Percentiles rank a stretch among this genome's conserved stretches.
Conservation (phyloP, 2,797 vertebrate genomes). For the Oreonectes daqikongensis region DNA sequence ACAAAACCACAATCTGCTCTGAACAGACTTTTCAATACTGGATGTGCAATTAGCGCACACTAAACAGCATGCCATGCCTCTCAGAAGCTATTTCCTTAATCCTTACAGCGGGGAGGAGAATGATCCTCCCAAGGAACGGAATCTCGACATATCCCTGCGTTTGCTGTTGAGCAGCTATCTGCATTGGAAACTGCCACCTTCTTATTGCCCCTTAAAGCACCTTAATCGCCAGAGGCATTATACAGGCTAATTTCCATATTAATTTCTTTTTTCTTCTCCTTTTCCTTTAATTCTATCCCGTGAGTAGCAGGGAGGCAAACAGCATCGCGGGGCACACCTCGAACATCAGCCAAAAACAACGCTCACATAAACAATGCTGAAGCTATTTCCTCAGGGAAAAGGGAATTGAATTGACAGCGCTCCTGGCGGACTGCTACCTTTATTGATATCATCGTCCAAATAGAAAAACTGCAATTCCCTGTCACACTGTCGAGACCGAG, state of each 20-base stretch:
- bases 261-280: slow-evolving; percentile 75
- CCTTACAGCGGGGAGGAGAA: slow-evolving; percentile 69
- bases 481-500: slow-evolving; percentile 71
- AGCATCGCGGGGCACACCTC: slow-evolving; percentile 75
- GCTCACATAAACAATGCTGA: slow-evolving; percentile 63
- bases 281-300: slow-evolving; percentile 68
- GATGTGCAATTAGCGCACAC: slow-evolving; percentile 74
- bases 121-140: slow-evolving; percentile 73
- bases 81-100: slow-evolving; percentile 79
- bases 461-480: slow-evolving; percentile 69
- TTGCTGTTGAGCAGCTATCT: slow-evolving; percentile 70
- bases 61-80: slow-evolving; percentile 73
- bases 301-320: slow-evolving; percentile 74
- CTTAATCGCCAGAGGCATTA: slow-evolving; percentile 76
- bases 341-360: slow-evolving; percentile 65
- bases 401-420: slow-evolving; percentile 69
- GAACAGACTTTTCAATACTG: slow-evolving; percentile 65
- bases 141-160: slow-evolving; percentile 68
- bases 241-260: slow-evolving; percentile 83
- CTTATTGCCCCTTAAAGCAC: slow-evolving; percentile 72
- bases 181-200: slow-evolving; percentile 72
- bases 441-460: slow-evolving; percentile 76
- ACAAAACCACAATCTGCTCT: slow-evolving; percentile 67
- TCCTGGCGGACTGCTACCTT: slow-evolving; percentile 69
- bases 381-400: slow-evolving; percentile 72